These are phyloP conservation scores for Agraylea sexmaculata DNA, from an alignment of 1,140 invertebrate genomes.

Conservation along the genomic window DNA sequence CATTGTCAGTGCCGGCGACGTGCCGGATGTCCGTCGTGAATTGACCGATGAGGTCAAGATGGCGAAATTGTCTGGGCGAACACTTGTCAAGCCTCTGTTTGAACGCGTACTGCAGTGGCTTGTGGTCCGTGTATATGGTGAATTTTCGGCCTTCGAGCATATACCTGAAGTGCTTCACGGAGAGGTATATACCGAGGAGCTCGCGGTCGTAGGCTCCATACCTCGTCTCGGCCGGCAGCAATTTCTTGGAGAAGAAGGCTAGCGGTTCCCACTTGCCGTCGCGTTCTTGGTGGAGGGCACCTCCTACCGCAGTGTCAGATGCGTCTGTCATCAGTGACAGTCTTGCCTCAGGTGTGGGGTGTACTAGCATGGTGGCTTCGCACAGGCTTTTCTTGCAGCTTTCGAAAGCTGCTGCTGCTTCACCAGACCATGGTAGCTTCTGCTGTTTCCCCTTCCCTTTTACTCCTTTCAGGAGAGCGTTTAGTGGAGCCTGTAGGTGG, in stretches of 20 bases:
- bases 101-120: no score
- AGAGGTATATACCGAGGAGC: constrained; percentile 34
- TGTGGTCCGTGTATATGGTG: background rate
- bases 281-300: constrained; percentile 23
- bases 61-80: constrained; percentile 1
- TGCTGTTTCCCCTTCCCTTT: background rate
- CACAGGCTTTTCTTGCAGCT: background rate
- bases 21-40: constrained; percentile 6
- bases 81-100: constrained; percentile 18
- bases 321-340: constrained; percentile 31
- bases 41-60: no score
- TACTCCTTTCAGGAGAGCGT: constrained; percentile 7
- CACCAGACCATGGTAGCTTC: constrained; percentile 12
- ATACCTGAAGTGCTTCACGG: constrained; percentile 32
- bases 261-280: constrained; percentile 20
- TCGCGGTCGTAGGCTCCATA: constrained; percentile 30
- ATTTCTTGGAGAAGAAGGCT: constrained; percentile 23
- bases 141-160: constrained; percentile 20
- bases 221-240: constrained; percentile 20
- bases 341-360: constrained; percentile 23
- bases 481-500: constrained; percentile 13
- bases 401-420: background rate
- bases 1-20: constrained; percentile 24
- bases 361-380: constrained; percentile 11
- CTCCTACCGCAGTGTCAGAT: constrained; percentile 25